Conservation (phyloP, 64 coral and sea anemone species). For the Cladopsammia gracilis region DNA sequence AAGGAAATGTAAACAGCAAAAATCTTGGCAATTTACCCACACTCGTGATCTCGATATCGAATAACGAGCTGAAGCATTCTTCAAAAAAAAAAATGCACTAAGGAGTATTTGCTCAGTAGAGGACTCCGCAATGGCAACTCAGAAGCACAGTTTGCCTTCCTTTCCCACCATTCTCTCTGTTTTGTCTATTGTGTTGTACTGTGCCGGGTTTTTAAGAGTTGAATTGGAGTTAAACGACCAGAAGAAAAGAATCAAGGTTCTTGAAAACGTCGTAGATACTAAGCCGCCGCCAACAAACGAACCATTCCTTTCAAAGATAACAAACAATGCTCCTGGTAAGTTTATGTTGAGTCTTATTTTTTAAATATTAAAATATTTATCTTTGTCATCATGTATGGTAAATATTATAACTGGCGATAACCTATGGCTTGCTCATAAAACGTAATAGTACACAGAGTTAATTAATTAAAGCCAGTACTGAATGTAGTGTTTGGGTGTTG, state of each 20-base stretch:
- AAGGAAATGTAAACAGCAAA: neutral
- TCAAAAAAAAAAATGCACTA: too few relatives aligned
- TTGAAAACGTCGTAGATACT: neutral
- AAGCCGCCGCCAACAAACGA: too few relatives aligned
- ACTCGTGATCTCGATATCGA: neutral
- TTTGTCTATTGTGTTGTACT: constrained; percentile 27
- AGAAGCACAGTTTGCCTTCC: neutral
- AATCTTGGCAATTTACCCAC: neutral
- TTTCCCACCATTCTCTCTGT: constrained; percentile 2
- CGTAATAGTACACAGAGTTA: too few relatives aligned
- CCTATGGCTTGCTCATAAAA: too few relatives aligned
- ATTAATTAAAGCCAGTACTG: too few relatives aligned
- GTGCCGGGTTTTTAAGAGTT: constrained; percentile 52
- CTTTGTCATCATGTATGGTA: too few relatives aligned
- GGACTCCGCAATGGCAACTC: neutral
- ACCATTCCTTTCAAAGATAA: neutral
- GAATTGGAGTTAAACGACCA: constrained; percentile 52
- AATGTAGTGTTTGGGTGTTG: too few relatives aligned
- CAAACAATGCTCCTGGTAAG: neutral
- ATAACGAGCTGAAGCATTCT: too few relatives aligned
- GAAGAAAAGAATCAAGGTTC: constrained; percentile 6
- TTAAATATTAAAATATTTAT: too few relatives aligned
- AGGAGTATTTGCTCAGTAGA: neutral
- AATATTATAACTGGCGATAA: too few relatives aligned
- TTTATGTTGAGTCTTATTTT: neutral